phyloP scores from a whole-genome alignment of 2,888 invertebrate genomes.

The Drosophila picticornis region DNA sequence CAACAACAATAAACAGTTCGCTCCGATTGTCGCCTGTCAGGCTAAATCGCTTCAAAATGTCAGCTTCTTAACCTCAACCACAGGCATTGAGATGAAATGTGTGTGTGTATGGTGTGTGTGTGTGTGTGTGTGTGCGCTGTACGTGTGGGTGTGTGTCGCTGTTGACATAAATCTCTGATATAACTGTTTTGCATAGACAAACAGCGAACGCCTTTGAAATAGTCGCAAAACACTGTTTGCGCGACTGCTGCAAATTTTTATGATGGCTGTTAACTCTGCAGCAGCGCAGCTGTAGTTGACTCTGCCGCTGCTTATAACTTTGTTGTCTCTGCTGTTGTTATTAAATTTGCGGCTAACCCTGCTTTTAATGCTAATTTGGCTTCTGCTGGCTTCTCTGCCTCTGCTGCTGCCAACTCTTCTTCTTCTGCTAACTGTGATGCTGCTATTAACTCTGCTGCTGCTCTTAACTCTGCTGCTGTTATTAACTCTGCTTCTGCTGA shows the following conservation, averaged over 20 bases:
- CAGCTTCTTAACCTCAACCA: constrained; percentile 65
- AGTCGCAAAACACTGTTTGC: constrained; percentile 33
- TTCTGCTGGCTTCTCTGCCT: not conserved
- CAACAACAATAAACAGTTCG: constrained; percentile 25
- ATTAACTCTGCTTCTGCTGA: not conserved
- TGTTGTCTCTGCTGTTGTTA: not conserved
- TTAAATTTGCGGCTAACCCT: not conserved
- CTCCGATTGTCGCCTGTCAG: constrained; percentile 50
- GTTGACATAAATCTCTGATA: constrained; percentile 62
- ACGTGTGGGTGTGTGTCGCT: constrained; percentile 19
- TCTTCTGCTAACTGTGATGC: not conserved
- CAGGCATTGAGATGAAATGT: constrained; percentile 17
- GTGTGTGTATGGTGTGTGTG: constrained; percentile 5
- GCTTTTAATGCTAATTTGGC: not conserved
- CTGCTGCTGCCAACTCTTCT: not conserved
- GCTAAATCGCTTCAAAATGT: constrained; percentile 61
- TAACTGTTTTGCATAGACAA: constrained; percentile 62
- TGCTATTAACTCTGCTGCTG: not conserved
- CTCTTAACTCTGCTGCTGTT: not conserved
- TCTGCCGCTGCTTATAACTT: not conserved
- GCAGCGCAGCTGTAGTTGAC: not conserved
- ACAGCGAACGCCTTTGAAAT: constrained; percentile 51
- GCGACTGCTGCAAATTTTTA: constrained; percentile 30
- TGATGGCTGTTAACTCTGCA: constrained; percentile 11
- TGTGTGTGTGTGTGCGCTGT: constrained; percentile 4